Evolutionary conservation across 2,113 vertebrate genomes (phyloP), one percentile per base, ranked within the genome.

Genomic region (Syngnathus scovelli): DNA sequence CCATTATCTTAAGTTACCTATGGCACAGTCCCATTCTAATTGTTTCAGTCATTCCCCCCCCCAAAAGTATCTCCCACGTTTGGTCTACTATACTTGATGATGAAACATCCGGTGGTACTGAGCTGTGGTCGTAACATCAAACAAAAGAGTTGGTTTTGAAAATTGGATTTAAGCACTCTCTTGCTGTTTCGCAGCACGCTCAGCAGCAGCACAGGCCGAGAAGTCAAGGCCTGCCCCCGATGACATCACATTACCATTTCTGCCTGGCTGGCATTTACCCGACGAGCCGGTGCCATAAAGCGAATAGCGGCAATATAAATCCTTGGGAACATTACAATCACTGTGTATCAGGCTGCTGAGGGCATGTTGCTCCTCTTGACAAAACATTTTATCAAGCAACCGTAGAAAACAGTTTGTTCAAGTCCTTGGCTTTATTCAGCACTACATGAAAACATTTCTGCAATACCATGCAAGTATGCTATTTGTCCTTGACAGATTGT

Each of bases 161-260:
- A 59, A 58, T 16, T 21, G 21, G 56, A 51, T 52, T 51, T 21
- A 2, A 39, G 58, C 9, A 15, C n/a, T 41, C 39, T 49, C 46
- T 67, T 75, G 62, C 72, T 19, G 69, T 77, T 81, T 74, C 37
- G 37, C 63, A 68, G 66, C 49, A 23, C 44, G 65, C 67, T 79
- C 27, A 56, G 71, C 72, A 75, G 69, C 69, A 60, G 61, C 66
- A 51, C 12, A 65, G 49, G 9, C 70, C 68, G 71, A 79, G 56
- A 36, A 59, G 72, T 79, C 63, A 75, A 58, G 58, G 44, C 75
- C 56, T 75, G 71, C 21, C 68, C 61, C 58, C 4, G 15, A 70
- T 33, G 64, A 83, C 77, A 69, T 73, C 54, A 73, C 71, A 84
- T 84, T 78, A 74, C 48, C 69, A 78, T 84, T 58, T 80, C 68